These are phyloP conservation scores for Columba guinea DNA, from an alignment of 2,797 vertebrate species.

Conservation along the genomic window DNA sequence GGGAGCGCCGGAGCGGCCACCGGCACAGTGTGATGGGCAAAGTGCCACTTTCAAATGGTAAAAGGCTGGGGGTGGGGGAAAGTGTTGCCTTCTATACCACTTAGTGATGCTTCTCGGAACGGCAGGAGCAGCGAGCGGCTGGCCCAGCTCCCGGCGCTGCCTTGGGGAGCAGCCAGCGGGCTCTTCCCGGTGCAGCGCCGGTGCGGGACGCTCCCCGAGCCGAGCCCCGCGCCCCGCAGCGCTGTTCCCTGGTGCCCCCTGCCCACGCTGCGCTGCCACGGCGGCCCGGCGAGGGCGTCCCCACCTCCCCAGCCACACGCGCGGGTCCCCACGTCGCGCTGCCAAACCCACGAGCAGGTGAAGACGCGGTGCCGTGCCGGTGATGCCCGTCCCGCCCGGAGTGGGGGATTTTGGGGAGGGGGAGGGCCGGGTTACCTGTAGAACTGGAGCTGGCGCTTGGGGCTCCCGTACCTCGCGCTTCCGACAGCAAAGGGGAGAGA, in stretches of 20 bases:
- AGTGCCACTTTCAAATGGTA: background rate
- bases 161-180: background rate
- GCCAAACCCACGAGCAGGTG: fast-evolving
- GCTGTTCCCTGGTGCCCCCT: background rate
- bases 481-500: conserved; percentile 79
- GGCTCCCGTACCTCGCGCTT: conserved; percentile 98
- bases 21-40: background rate
- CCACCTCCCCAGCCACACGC: background rate
- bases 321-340: fast-evolving
- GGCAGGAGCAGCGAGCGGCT: background rate
- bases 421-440: conserved; percentile 90
- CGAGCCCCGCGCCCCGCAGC: fast-evolving
- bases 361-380: fast-evolving
- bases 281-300: fast-evolving
- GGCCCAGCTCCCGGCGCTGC: conserved; percentile 17
- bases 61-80: background rate
- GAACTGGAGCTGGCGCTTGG: conserved; percentile 99
- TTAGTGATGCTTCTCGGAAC: conserved; percentile 39
- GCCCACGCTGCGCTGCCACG: background rate
- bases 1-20: background rate
- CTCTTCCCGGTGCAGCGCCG: background rate
- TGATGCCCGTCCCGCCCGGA: background rate
- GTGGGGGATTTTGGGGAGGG: background rate
- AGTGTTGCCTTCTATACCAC: background rate
- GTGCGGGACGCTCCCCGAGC: background rate